Base-by-base conservation (phyloP, 53 echinoderm and acorn worm species). In the Mesocentrotus franciscanus region DNA sequence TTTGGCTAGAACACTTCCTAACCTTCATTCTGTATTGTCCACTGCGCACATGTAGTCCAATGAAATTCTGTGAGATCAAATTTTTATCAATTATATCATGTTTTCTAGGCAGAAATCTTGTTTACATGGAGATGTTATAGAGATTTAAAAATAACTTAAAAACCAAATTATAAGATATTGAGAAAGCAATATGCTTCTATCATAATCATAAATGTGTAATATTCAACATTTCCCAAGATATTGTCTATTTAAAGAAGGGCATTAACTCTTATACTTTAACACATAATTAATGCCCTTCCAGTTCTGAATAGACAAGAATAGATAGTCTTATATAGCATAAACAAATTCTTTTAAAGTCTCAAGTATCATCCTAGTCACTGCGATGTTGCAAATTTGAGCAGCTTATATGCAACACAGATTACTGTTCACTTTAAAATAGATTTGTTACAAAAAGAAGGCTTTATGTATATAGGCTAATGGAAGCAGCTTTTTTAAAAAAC, bases 381-480 rank as follows among this genome's bases (percentile, higher is more conserved):
- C 7, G 36, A 39, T 81, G 42, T n/a, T 84, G 84, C 84, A 12
- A 84, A 84, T 84, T 84, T 58, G 11, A 58, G 18, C 58, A 57
- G 10, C 16, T 87, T n/a, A 56, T 58, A 56, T 59, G 26, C 33
- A 81, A 81, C 29, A 42, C 81, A 81, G 14, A 74, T 7, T 66
- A 61, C 32, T 62, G 17, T 90, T 90, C 64, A 91, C 22, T 62
- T 68, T 1, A 9, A 35, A 20, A 66, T 16, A 64, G 0, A 66
- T 62, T 32, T 91, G 18, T 91, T 58, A 14, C 87, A 87, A 87
- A n/a, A 87, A 87, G 87, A 87, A 29, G 58, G 87, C 7, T 87
- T 81, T 87, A 87, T 87, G 59, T 87, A 87, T 87, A 27, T 87
- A 87, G 87, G 87, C 87, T 39, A 62, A 91, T 91, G 91, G 39